Evolutionary conservation across 2,113 vertebrate species (phyloP).

Genomic region (Scopus umbretta): DNA sequence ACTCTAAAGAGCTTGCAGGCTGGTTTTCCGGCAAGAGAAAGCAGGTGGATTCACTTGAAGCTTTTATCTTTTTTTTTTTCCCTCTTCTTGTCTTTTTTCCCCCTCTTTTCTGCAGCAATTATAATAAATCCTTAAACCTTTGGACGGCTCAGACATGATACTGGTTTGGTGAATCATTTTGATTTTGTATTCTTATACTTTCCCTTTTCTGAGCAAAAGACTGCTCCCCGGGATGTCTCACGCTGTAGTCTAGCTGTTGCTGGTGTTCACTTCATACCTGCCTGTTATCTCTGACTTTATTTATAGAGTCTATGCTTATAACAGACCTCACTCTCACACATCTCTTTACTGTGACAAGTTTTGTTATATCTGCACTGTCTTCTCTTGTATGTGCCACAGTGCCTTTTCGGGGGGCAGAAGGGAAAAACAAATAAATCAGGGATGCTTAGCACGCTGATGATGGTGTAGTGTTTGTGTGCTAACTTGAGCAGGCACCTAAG

Average conservation of each 20-base stretch:
- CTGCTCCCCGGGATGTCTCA: neutral
- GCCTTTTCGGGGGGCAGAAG: neutral
- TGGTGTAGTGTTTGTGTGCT: neutral
- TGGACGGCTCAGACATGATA: neutral
- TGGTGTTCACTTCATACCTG: neutral
- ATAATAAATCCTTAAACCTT: neutral
- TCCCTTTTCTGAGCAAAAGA: neutral
- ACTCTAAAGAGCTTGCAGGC: neutral
- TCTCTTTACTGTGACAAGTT: neutral
- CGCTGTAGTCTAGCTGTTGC: neutral
- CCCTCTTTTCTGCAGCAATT: neutral
- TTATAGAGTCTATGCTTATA: neutral
- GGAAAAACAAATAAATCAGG: neutral
- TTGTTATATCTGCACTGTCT: neutral
- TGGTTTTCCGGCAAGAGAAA: neutral
- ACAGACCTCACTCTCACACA: neutral
- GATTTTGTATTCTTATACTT: neutral
- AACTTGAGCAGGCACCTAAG: neutral
- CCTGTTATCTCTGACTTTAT: neutral
- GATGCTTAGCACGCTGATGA: neutral
- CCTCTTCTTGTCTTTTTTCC: neutral
- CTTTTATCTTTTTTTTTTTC: neutral
- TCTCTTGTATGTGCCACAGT: neutral
- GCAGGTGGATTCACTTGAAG: neutral
- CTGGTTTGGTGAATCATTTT: neutral